Base-by-base conservation (phyloP, 2,888 invertebrate genomes). In the Spodoptera exigua region DNA sequence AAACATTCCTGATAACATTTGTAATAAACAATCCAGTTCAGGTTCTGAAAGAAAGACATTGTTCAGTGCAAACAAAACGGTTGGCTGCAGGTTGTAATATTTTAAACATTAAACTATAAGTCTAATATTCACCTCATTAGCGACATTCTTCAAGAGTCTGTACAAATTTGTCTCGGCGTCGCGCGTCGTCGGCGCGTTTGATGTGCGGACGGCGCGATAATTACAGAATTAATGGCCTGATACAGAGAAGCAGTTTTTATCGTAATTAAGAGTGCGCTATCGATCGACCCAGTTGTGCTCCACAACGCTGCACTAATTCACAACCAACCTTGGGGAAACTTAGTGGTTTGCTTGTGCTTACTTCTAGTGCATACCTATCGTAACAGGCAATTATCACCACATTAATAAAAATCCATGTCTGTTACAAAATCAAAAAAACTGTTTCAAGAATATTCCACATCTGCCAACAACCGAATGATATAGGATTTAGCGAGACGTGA, bases 191-290 rank as follows among this genome's bases (percentile, higher is more conserved):
- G 88, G 87, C 83, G 60, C 83, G 79, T 91, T 91, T 92, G 90
- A 91, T 89, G 84, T 86, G 64, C 75, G 78, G 80, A 75, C 82
- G 79, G 77, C 79, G 84, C 81, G 88, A 87, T 91, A 90, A 91
- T 91, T 89, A 90, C 84, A 82, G 83, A 86, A 86, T 87, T 88
- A 88, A 89, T 86, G 85, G 81, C 80, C 84, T 83, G 82, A 83
- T 88, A 85, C 73, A 78, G 78, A 82, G 84, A 85, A 85, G 83
- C 80, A 82, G 86, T 87, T 90, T 89, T 91, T 89, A 91, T 91
- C 88, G 83, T 83, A 84, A 86, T 86, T 86, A 87, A 86, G 83
- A 87, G 79, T 82, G 80, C 80, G 83, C 82, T 89, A 88, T 89
- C 87, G 86, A 83, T 79, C 82, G 84, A 83, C 83, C 82, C 72